Percentiles rank a stretch among this genome's conserved stretches.
Evolutionary conservation across 2,888 invertebrate genomes (phyloP).

Genomic region (Dynastes maya): DNA sequence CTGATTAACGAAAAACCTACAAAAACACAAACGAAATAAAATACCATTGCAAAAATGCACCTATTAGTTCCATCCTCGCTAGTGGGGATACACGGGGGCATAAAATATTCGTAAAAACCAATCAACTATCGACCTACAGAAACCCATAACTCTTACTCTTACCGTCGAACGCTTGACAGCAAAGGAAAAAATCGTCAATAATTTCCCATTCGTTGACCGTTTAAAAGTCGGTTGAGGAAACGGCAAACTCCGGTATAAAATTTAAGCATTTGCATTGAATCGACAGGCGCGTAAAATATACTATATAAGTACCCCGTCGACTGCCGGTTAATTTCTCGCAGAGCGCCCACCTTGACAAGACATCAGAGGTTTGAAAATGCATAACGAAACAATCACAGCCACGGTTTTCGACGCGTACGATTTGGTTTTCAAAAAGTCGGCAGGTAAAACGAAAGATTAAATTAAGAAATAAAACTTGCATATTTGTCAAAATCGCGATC

Average conservation of each 20-base stretch:
- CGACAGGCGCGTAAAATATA: background rate
- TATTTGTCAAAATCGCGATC: too few species aligned
- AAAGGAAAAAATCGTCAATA: background rate
- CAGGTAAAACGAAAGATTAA: slow-evolving; percentile 4
- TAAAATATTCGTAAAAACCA: too few species aligned
- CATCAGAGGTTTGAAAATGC: background rate
- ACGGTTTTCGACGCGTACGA: slow-evolving; percentile 15
- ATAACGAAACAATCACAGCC: slow-evolving; percentile 5
- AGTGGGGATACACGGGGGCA: too few species aligned
- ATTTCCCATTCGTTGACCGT: background rate
- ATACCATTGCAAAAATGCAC: too few species aligned
- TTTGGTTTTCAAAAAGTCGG: slow-evolving; percentile 19
- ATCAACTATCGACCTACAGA: too few species aligned
- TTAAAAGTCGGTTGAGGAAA: background rate
- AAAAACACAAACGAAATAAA: too few species aligned
- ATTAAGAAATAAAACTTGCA: too few species aligned
- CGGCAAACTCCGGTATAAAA: too few species aligned
- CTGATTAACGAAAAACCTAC: too few species aligned
- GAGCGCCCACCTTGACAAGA: background rate
- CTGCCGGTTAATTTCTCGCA: background rate
- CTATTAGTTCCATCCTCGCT: too few species aligned
- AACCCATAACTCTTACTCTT: background rate
- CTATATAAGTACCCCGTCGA: background rate
- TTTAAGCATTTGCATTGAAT: slow-evolving; percentile 4
- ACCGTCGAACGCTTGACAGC: background rate